phyloP scores from a whole-genome alignment of 1,140 invertebrate species.

The Drosophila nebulosa region DNA sequence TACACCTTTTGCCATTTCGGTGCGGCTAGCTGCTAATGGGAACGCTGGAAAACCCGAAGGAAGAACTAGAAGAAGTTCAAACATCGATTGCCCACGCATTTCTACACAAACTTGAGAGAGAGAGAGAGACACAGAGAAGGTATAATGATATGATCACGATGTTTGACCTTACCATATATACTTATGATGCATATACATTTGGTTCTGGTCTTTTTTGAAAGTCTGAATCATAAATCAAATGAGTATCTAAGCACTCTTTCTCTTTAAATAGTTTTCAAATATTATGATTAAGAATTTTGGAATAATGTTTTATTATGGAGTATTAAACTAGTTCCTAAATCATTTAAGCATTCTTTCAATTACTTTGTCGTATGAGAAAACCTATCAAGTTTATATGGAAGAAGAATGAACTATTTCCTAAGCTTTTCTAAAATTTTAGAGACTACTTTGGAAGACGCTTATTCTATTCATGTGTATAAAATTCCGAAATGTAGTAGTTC shows the following conservation, averaged over 20 bases:
- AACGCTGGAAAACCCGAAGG: conserved; percentile 23
- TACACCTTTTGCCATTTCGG: conserved; percentile 40
- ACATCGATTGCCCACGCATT: conserved; percentile 4
- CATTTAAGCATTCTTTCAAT: no score
- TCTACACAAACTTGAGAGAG: neutral
- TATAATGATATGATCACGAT: conserved; percentile 14
- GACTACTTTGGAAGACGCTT: no score
- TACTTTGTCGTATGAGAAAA: no score
- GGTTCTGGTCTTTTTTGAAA: neutral
- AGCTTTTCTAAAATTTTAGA: no score
- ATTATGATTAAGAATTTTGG: neutral
- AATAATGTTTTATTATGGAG: no score
- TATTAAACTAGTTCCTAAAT: no score
- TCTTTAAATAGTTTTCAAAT: neutral
- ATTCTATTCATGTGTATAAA: no score
- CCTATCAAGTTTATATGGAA: no score
- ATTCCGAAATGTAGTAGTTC: no score
- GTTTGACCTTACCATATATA: neutral
- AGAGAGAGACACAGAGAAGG: neutral
- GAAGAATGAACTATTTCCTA: no score
- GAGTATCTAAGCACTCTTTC: neutral
- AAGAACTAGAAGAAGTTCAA: conserved; percentile 16
- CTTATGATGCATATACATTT: neutral
- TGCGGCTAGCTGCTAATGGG: conserved; percentile 39
- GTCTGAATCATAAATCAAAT: neutral